Evolutionary conservation across 92 coral and sea anemone genomes (phyloP).

Genomic region (Porites rus): DNA sequence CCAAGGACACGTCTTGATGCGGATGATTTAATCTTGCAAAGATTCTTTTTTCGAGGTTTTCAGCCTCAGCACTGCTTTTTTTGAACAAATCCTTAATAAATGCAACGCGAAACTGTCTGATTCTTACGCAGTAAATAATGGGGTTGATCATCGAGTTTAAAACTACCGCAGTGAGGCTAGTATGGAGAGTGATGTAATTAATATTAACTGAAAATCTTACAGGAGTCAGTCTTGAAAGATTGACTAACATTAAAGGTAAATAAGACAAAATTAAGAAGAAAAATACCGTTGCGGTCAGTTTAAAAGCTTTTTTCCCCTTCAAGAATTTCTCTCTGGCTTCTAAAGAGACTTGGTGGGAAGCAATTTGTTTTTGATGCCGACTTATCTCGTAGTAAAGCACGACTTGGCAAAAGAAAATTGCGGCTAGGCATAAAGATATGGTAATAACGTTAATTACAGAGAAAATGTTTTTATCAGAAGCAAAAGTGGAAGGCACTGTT

Average conservation of each 20-base stretch:
- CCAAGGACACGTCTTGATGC: too few species aligned
- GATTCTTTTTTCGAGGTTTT: background rate
- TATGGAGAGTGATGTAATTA: background rate
- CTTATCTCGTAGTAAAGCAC: background rate
- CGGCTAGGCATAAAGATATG: background rate
- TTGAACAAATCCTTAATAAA: background rate
- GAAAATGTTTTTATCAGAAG: background rate
- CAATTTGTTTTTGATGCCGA: too few species aligned
- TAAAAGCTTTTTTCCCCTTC: too few species aligned
- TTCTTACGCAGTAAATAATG: background rate
- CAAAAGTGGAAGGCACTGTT: background rate
- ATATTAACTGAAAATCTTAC: background rate
- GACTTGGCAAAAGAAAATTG: background rate
- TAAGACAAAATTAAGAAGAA: background rate
- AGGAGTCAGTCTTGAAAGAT: too few species aligned
- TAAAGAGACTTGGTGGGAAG: background rate
- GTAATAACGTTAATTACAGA: background rate
- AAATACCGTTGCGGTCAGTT: background rate
- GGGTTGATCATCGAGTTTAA: background rate
- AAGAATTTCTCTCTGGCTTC: too few species aligned
- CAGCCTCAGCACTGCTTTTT: background rate
- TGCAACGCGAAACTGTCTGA: background rate
- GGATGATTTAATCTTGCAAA: background rate
- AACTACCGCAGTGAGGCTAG: background rate
- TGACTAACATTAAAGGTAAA: background rate